Base-by-base conservation (phyloP, 1,140 invertebrate genomes). In the Uloborus diversus region DNA sequence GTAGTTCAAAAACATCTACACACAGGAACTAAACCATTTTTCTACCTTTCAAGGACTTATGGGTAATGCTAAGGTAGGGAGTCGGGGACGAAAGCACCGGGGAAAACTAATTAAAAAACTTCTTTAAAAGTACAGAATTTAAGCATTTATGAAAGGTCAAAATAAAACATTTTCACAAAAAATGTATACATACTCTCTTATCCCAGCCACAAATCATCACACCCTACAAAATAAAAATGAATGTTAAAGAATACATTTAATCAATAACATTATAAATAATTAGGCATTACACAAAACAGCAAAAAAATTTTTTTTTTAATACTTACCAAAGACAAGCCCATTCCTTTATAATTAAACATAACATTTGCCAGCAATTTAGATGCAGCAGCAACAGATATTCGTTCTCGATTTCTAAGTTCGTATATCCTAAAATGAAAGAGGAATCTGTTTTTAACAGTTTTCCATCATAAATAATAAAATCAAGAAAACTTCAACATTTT, bases 171-270 rank as follows among this genome's bases (percentile, higher is more conserved):
- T 20, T 13, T 17, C 9, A 11, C 17, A 42, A 9, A 9, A 11
- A 11, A 11, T 11, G 17, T 42, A 59, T 33, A 86, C 88, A 88
- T 87, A 93, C 93, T 86, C 93, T 91, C 87, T 99, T 99, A 87
- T 99, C 98, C 90, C 93, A 98, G 4, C 98, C 98, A 86, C 94
- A 94, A 82, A 99, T 91, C 97, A 99, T 99, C 89, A 98, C 97
- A 35, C 97, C 93, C 88, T 89, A 73, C 79, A 86, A 86, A 79
- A 81, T 53, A 65, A 82, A 32, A 20, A 35, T 35, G 53, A 27
- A 61, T 20, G 17, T 17, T 33, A 30, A 47, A 17, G 42, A 61
- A 32, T 28, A 30, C 4, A 9, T 1, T 49, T 51, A 57, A 25
- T 23, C 11, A 84, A 92, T 25, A 23, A 69, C 4, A 56, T 73